Base-by-base conservation (phyloP, 2,888 invertebrate species). In the Acholoe squamosa region DNA sequence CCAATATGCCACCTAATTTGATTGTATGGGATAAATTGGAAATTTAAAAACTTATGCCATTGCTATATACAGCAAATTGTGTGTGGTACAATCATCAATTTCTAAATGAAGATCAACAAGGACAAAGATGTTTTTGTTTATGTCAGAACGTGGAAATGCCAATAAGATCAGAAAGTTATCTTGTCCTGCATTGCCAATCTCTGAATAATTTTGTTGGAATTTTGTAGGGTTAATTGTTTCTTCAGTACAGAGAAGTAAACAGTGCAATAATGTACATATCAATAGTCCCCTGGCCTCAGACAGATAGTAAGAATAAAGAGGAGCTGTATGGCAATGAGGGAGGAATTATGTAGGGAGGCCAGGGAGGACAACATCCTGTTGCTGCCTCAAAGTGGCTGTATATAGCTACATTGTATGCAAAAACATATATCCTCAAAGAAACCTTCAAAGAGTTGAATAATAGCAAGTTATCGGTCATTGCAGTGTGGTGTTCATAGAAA, bases 241-340 rank as follows among this genome's bases (percentile, higher is more conserved):
- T 61, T 5, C 76, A 76, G 31, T 76, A 33, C 43, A 25, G 19
- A 80, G 34, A 1, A 3, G n/a, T 31, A 16, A 80, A 86, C 86
- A 84, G 86, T 86, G 86, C 86, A 86, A 86, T 86, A 86, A 86
- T 86, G 86, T 86, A 86, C 86, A 86, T 86, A 86, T 86, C 86
- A 86, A 86, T 86, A 86, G 10, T 80, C 80, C 80, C 43, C 80
- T 80, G 80, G 80, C 33, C 76, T n/a, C n/a, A n/a, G n/a, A n/a
- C n/a, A n/a, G n/a, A n/a, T n/a, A 34, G 22, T 1, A 33, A 5
- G 80, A 33, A 80, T 19, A 19, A 25, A 25, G 31, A 76, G 7
- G 25, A 28, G 25, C 28, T 19, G 61, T 61, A 19, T 61, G 61
- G n/a, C n/a, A n/a, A 61, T 61, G 61, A 61, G 61, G 61, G 3